Evolutionary conservation across 2,797 vertebrate genomes (phyloP).

Genomic region (Telmatherina bonti): DNA sequence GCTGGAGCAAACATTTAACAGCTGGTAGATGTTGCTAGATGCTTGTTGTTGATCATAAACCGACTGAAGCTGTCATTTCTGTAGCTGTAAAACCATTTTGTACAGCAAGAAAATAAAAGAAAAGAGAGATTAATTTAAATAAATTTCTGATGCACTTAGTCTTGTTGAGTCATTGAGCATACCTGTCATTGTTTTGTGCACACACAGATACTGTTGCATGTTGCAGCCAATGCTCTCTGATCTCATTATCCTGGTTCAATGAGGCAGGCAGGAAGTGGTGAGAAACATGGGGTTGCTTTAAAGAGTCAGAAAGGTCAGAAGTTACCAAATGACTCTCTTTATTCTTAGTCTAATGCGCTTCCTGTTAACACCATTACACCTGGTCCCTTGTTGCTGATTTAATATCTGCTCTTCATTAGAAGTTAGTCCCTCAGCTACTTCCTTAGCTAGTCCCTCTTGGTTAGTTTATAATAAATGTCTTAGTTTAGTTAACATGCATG

Average conservation of each 20-base stretch:
- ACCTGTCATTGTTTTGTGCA: background rate
- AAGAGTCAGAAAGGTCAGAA: conserved; percentile 21
- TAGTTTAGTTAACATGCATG: no score
- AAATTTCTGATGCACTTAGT: background rate
- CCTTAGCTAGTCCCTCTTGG: no score
- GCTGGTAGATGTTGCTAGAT: background rate
- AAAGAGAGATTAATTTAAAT: background rate
- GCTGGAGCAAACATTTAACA: conserved; percentile 21
- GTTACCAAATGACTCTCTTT: background rate
- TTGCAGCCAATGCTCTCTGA: conserved; percentile 7
- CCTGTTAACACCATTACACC: no score
- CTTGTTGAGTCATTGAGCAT: background rate
- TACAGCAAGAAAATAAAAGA: background rate
- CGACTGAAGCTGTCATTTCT: background rate
- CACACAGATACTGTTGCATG: background rate
- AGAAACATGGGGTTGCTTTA: conserved; percentile 21
- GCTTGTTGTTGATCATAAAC: background rate
- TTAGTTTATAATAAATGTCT: no score
- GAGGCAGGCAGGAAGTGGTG: conserved; percentile 45
- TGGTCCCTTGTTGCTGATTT: no score
- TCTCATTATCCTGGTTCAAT: conserved; percentile 1
- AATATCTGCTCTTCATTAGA: no score
- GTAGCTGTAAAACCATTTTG: background rate
- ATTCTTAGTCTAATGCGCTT: background rate
- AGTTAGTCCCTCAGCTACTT: no score